A percentile compares a stretch with the other conserved stretches of the same genome.
phyloP scores from a whole-genome alignment of 2,113 vertebrate genomes.

The zebrafish (Danio rerio) region DNA sequence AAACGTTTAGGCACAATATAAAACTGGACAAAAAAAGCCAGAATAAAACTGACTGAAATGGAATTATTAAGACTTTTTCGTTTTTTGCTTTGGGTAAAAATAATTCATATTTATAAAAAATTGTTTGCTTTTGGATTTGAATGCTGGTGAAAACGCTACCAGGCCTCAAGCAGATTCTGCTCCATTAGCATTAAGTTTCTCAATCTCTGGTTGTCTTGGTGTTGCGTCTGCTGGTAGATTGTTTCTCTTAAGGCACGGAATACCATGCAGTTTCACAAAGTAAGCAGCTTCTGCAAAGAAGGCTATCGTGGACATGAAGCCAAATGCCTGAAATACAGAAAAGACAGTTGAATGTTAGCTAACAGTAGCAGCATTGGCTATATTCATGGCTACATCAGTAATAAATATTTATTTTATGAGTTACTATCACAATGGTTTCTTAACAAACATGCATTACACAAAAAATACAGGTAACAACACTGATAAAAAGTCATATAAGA shows the following conservation, averaged over 20 bases:
- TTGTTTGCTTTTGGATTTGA: background rate
- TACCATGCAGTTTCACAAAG: background rate
- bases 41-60: background rate
- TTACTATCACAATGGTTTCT: too few species aligned
- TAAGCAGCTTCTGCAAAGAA: constrained; percentile 68
- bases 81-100: constrained; percentile 30
- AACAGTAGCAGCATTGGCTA: background rate
- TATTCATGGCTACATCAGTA: too few species aligned
- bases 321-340: constrained; percentile 79
- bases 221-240: background rate
- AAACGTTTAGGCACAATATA: background rate
- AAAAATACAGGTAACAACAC: too few species aligned
- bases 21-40: constrained; percentile 6
- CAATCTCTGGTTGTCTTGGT: constrained; percentile 55
- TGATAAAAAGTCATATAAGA: too few species aligned
- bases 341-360: background rate
- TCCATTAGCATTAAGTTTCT: constrained; percentile 73
- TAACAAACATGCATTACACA: too few species aligned
- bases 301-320: constrained; percentile 74
- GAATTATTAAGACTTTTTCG: background rate
- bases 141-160: background rate
- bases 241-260: fast-evolving
- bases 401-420: too few species aligned
- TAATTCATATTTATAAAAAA: constrained; percentile 1
- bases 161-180: background rate